A percentile compares a stretch with the other conserved stretches of the same genome.
phyloP scores from a whole-genome alignment of 2,797 vertebrate genomes.

The Taenioides sp. region DNA sequence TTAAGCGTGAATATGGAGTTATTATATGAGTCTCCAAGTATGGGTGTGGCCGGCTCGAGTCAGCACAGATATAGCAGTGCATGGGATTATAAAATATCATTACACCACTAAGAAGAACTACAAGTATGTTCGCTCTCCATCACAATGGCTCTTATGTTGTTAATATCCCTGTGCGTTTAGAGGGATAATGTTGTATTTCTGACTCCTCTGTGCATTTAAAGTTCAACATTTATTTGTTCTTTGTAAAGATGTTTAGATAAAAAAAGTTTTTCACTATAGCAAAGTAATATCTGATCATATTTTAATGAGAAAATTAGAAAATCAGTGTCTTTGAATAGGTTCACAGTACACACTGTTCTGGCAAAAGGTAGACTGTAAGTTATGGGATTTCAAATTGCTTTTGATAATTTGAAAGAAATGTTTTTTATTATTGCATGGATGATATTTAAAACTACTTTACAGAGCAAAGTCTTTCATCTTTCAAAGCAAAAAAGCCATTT shows the following conservation, averaged over 20 bases:
- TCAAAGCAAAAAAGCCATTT: too few species aligned
- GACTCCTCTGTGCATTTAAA: background rate
- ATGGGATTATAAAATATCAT: conserved; percentile 59
- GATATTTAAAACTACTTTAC: too few species aligned
- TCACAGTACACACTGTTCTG: background rate
- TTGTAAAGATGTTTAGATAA: background rate
- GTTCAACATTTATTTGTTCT: background rate
- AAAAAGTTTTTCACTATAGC: background rate
- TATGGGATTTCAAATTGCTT: too few species aligned
- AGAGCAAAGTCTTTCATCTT: too few species aligned
- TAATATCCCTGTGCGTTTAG: conserved; percentile 37
- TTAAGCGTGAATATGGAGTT: conserved; percentile 58
- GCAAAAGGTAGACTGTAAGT: background rate
- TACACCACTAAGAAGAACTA: conserved; percentile 54
- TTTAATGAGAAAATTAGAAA: background rate
- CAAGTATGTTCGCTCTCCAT: conserved; percentile 34
- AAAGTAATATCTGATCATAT: background rate
- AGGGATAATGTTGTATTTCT: conserved; percentile 8
- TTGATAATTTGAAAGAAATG: too few species aligned
- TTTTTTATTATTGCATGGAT: too few species aligned
- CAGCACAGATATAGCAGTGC: conserved; percentile 33
- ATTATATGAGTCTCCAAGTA: conserved; percentile 48
- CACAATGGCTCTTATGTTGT: conserved; percentile 45
- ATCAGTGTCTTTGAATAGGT: background rate
- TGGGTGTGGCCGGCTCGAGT: conserved; percentile 57